phyloP scores from a whole-genome alignment of 2,888 invertebrate species.

The Apotomis turbidana region DNA sequence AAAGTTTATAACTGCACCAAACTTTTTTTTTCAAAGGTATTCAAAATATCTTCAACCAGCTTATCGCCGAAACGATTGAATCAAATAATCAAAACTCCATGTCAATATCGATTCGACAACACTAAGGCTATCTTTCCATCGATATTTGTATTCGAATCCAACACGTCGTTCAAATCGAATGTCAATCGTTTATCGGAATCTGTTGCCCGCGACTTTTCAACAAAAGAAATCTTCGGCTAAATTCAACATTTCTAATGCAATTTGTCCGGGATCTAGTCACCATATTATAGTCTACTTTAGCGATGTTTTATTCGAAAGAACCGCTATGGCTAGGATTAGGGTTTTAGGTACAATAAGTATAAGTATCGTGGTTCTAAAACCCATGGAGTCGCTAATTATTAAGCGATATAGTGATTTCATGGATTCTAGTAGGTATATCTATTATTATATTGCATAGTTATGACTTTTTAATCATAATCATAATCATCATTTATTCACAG shows the following conservation, averaged over 20 bases:
- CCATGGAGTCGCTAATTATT: too few species aligned
- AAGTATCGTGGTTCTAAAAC: too few species aligned
- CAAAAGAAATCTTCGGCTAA: constrained; percentile 25
- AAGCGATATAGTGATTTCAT: too few species aligned
- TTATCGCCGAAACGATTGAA: constrained; percentile 73
- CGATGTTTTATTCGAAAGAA: too few species aligned
- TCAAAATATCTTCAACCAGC: constrained; percentile 36
- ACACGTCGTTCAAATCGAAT: constrained; percentile 53
- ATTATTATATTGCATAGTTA: too few species aligned
- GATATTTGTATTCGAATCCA: constrained; percentile 77
- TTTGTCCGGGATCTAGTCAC: background rate
- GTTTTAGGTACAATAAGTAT: too few species aligned
- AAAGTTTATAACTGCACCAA: background rate
- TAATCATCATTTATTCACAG: too few species aligned
- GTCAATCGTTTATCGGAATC: constrained; percentile 47
- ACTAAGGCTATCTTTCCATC: constrained; percentile 77
- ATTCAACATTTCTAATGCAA: background rate
- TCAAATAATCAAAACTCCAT: constrained; percentile 81
- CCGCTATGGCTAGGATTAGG: too few species aligned
- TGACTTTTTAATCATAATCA: too few species aligned
- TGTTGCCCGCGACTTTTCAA: constrained; percentile 7
- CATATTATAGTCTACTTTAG: too few species aligned
- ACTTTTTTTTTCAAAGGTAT: background rate
- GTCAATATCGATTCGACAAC: constrained; percentile 80
- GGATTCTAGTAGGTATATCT: too few species aligned